Evolutionary conservation across 30 jellyfish, hydroid and myxozoan species (phyloP), one percentile per base, ranked within the genome.

Genomic region (Rhopilema esculentum): DNA sequence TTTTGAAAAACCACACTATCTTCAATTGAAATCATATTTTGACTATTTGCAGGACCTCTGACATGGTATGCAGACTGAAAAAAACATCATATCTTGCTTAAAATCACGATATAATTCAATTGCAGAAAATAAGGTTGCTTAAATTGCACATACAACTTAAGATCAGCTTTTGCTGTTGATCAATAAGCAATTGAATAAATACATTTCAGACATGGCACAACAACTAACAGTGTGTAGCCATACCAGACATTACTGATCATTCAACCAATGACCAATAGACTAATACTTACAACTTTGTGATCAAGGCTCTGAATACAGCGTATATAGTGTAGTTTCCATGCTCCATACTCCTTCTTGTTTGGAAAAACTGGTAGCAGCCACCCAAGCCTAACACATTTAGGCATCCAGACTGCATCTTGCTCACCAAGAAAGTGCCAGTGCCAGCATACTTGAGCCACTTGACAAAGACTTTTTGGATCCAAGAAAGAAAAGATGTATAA

Each of bases 351-450:
- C 64, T 79, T 87, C 31, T 33, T 61, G 68, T 53, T 72, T 18
- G 97, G 97, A 31, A 71, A 64, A 18, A 49, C 88, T 12, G 97
- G 92, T 62, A 88, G 70, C 49, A 88, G 33, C 97, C 97, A 88
- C 17, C 97, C 97, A 49, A 78, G 82, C 28, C 88, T 30, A 63
- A 79, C 72, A 52, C 97, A 88, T 66, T 88, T 88, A 0, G 91
- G 91, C 88, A 79, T 88, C 97, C 97, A 88, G 31, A 88, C 51
- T 15, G 88, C 88, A 66, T 88, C 97, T 48, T 88, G 91, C 84
- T 88, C 97, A 30, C 84, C 75, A 17, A 88, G 66, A 50, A 50
- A 71, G 23, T 80, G 91, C 97, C 97, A 88, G 40, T 88, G 90
- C 91, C 92, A 88, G 27, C 53, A 66, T 0, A 88, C 97, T 24